phyloP scores from a whole-genome alignment of 2,888 invertebrate species.

The Steinernema scapterisci region DNA sequence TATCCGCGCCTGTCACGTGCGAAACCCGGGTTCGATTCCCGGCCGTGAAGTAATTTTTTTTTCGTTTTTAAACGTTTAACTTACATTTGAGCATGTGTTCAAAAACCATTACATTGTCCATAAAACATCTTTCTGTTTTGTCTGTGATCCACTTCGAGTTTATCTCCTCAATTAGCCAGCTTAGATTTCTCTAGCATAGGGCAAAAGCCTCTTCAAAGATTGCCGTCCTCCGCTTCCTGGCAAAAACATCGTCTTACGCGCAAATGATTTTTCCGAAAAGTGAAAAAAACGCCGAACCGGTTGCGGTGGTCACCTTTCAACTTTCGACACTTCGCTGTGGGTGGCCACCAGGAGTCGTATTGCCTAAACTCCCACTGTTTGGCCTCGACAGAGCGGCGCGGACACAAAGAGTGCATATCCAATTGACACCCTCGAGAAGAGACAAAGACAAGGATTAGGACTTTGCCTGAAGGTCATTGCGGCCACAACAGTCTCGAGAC shows the following conservation, averaged over 20 bases:
- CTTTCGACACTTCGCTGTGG: slow-evolving; percentile 26
- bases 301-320: slow-evolving; percentile 22
- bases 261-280: neutral
- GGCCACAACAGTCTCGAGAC: neutral
- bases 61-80: too few relatives aligned
- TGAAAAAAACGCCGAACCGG: slow-evolving; percentile 8
- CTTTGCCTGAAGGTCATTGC: slow-evolving; percentile 13
- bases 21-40: too few relatives aligned
- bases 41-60: too few relatives aligned
- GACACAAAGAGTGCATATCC: neutral
- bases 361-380: neutral
- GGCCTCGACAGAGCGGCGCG: neutral
- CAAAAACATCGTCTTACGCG: slow-evolving; percentile 1
- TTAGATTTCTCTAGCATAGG: slow-evolving; percentile 18
- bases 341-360: slow-evolving; percentile 14
- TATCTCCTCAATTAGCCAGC: slow-evolving; percentile 6
- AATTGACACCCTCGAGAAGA: slow-evolving; percentile 17
- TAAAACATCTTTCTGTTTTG: neutral
- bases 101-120: too few relatives aligned
- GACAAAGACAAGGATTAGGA: slow-evolving; percentile 10
- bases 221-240: neutral
- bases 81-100: neutral
- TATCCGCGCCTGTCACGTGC: too few relatives aligned
- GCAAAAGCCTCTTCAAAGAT: slow-evolving; percentile 7
- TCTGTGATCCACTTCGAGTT: neutral